Percentiles rank a stretch among this genome's conserved stretches.
phyloP scores from a whole-genome alignment of 2,797 vertebrate species.

The Sebastes ruberrimus region DNA sequence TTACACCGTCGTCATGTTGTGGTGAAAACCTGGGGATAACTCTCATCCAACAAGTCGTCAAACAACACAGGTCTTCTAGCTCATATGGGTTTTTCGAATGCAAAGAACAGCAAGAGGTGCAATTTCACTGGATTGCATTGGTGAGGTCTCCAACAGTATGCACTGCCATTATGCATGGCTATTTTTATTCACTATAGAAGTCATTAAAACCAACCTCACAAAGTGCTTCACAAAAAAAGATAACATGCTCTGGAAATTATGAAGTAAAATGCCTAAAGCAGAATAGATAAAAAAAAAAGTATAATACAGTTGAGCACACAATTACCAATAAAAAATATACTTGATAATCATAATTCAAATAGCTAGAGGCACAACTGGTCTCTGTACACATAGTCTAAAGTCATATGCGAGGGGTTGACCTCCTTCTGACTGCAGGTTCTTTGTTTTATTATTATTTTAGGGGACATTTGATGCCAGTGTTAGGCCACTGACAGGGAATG shows the following conservation, averaged over 20 bases:
- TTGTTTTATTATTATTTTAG: background rate
- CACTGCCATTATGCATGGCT: background rate
- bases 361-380: background rate
- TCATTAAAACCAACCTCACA: background rate
- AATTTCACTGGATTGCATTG: background rate
- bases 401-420: background rate
- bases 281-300: background rate
- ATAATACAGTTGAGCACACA: background rate
- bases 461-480: background rate
- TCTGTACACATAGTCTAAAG: background rate
- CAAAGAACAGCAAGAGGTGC: background rate
- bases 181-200: background rate
- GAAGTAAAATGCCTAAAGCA: background rate
- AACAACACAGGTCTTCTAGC: background rate
- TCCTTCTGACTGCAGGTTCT: background rate
- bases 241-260: background rate
- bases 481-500: background rate
- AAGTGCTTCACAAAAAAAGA: background rate
- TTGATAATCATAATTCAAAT: background rate
- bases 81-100: rapidly evolving
- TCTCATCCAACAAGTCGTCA: background rate
- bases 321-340: background rate
- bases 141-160: background rate
- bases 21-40: background rate
- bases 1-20: background rate